Evolutionary conservation across 2,113 vertebrate species (phyloP).

Genomic region (Chaenogobius annularis): DNA sequence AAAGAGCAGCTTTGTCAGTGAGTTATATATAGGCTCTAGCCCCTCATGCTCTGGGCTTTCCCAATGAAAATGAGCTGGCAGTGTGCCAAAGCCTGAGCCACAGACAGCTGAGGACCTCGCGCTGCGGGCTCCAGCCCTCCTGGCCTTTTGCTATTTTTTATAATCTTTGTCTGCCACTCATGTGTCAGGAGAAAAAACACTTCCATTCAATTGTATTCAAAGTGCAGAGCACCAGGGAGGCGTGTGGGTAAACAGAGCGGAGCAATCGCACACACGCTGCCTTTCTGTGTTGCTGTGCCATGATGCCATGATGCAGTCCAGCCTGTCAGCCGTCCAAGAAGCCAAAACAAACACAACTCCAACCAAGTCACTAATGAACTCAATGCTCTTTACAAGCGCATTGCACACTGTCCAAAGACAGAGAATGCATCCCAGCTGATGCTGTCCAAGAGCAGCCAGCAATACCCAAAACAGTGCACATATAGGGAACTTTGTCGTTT

Average conservation of each 20-base stretch:
- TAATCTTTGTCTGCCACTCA: slow-evolving; percentile 70
- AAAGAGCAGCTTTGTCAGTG: slow-evolving; percentile 62
- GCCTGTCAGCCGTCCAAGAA: slow-evolving; percentile 59
- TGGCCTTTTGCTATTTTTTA: slow-evolving; percentile 67
- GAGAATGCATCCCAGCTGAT: slow-evolving; percentile 52
- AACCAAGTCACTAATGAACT: slow-evolving; percentile 62
- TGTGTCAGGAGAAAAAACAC: slow-evolving; percentile 62
- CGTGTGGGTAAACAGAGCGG: slow-evolving; percentile 56
- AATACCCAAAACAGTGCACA: slow-evolving; percentile 22
- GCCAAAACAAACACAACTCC: slow-evolving; percentile 68
- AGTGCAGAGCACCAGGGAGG: slow-evolving; percentile 54
- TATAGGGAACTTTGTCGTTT: slow-evolving; percentile 10
- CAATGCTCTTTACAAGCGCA: slow-evolving; percentile 53
- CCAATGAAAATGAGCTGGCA: slow-evolving; percentile 65
- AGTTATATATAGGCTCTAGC: slow-evolving; percentile 72
- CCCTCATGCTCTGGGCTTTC: slow-evolving; percentile 67
- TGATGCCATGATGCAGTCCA: slow-evolving; percentile 68
- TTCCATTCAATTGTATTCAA: slow-evolving; percentile 58
- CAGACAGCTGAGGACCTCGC: slow-evolving; percentile 61
- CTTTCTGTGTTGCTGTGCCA: slow-evolving; percentile 64
- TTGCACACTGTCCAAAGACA: slow-evolving; percentile 43
- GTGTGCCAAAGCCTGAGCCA: slow-evolving; percentile 53
- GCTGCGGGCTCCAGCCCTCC: slow-evolving; percentile 63
- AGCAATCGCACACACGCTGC: slow-evolving; percentile 66
- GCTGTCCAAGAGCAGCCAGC: slow-evolving; percentile 32